phyloP scores from a whole-genome alignment of 2,113 vertebrate species.

The Apaloderma vittatum region DNA sequence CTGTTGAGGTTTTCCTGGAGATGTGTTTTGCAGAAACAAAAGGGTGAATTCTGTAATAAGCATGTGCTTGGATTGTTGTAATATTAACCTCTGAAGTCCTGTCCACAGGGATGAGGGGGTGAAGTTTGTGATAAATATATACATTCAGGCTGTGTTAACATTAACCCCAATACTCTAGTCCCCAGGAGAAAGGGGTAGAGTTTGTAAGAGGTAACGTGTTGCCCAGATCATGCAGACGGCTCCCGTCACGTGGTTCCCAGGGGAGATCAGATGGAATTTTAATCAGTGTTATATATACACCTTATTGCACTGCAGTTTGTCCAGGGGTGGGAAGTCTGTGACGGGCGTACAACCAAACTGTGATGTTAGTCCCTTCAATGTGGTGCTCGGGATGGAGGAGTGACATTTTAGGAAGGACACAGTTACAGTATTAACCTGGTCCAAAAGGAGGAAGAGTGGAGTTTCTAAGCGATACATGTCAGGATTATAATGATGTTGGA shows the following conservation, averaged over 20 bases:
- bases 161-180: background rate
- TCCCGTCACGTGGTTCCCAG: background rate
- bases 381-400: background rate
- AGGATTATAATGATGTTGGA: background rate
- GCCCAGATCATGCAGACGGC: accelerated
- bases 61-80: background rate
- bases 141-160: background rate
- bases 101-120: background rate
- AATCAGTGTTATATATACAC: no score
- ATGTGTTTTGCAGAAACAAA: background rate
- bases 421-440: background rate
- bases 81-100: background rate
- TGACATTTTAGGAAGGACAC: background rate
- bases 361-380: background rate
- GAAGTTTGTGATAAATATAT: background rate
- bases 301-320: background rate
- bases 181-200: background rate
- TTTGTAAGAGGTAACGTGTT: background rate
- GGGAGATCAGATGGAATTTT: background rate
- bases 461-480: background rate
- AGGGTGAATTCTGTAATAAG: background rate
- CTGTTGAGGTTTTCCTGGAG: background rate
- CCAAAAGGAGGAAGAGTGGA: background rate
- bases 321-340: no score
- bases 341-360: background rate